Evolutionary conservation across 2,113 vertebrate genomes (phyloP), one percentile per base, ranked within the genome.

Genomic region (Channa argus): DNA sequence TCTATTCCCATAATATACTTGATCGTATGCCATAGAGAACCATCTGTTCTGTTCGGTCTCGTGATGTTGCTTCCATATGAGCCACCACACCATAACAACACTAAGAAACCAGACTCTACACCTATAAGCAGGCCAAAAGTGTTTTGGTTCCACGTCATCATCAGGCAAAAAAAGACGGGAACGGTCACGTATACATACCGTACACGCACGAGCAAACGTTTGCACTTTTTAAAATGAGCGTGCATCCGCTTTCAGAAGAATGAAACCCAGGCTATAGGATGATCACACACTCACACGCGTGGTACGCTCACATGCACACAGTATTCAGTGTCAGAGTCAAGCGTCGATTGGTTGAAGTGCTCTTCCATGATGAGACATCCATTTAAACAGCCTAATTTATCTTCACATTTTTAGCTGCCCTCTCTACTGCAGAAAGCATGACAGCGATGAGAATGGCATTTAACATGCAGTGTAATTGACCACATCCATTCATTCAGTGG

Each of bases 11-110:
- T 53, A 55, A 75, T 82, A 58, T 60, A 75, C 66, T 24, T 37
- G 75, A 75, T 69, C 53, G 64, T 51, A 74, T 65, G 78, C 74
- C 80, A 80, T 51, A 56, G 63, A 71, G 79, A 5, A 52, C 86
- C 85, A 89, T 92, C 90, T 92, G 88, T 52, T 89, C 60, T 59
- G 61, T 65, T 58, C 65, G 56, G 59, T 61, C 51, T 54, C 69
- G 63, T 58, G 51, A 65, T 36, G 60, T 45, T 73, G 45, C 47
- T 46, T 73, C 34, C 47, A 65, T 44, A 55, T 54, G 63, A 84
- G 63, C 67, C 59, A 69, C 77, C 62, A 64, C 76, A 55, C 43
- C 8, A 33, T n/a, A 41, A n/a, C 46, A 44, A 66, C 68, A 82
- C 58, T 70, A 44, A 47, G 38, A 63, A 77, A 74, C 63, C 38